Evolutionary conservation across 2,888 invertebrate genomes (phyloP).

Genomic region (Pristionchus maxplancki): DNA sequence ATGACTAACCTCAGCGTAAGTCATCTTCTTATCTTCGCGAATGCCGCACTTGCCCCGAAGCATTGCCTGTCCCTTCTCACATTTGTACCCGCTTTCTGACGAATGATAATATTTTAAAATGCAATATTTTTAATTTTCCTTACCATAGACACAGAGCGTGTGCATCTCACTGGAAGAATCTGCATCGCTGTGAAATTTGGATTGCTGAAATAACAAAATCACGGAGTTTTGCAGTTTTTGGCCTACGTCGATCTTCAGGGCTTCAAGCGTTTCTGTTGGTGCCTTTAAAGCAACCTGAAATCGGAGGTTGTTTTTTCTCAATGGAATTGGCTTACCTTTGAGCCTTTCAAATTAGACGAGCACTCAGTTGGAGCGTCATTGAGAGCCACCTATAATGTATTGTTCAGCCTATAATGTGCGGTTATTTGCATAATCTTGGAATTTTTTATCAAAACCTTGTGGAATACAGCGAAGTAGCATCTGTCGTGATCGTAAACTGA

Average conservation of each 20-base stretch:
- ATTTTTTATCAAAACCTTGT: background rate
- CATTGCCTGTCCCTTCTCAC: background rate
- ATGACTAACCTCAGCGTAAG: background rate
- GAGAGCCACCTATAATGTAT: background rate
- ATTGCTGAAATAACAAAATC: background rate
- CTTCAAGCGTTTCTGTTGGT: background rate
- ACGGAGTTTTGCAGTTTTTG: background rate
- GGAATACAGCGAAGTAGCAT: background rate
- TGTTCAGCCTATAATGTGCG: no score
- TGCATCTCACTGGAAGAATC: background rate
- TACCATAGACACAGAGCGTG: background rate
- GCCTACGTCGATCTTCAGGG: background rate
- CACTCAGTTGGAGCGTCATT: background rate
- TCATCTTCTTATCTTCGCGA: background rate
- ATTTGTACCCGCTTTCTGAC: background rate
- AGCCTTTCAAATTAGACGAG: background rate
- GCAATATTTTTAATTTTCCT: no score
- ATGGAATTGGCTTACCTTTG: background rate
- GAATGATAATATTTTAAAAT: background rate
- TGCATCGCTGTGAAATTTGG: background rate
- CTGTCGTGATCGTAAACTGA: background rate
- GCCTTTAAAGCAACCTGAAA: background rate
- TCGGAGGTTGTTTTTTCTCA: background rate
- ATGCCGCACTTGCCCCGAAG: background rate
- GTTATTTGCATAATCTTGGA: no score